Conservation (phyloP, 2,113 vertebrate species). For the Callocephalon fimbriatum region DNA sequence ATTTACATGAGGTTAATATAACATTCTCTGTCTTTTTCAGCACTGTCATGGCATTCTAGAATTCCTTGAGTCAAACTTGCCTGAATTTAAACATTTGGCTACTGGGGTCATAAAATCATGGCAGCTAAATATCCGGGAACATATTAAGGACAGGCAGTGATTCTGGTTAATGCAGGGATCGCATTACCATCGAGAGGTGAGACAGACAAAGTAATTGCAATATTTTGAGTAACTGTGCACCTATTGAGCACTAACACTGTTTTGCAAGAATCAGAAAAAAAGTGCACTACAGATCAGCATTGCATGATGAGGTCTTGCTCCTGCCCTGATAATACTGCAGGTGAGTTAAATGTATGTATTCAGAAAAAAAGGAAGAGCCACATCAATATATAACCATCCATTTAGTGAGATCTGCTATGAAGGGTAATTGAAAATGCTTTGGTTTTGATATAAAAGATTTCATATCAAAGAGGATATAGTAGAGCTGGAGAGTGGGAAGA, state of each 20-base stretch:
- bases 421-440: neutral
- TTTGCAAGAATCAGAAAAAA: neutral
- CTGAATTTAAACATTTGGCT: neutral
- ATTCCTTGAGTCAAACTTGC: neutral
- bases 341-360: neutral
- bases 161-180: neutral
- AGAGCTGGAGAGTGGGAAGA: neutral
- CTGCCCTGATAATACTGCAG: neutral
- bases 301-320: neutral
- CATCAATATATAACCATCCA: neutral
- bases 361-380: neutral
- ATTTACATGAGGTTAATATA: neutral
- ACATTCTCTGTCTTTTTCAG: neutral
- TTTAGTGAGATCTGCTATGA: neutral
- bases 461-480: neutral
- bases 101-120: neutral
- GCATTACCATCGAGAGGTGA: neutral
- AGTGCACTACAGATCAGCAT: neutral
- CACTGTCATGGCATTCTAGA: neutral
- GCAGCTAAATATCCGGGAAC: neutral
- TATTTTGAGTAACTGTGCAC: neutral
- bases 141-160: neutral
- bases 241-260: neutral
- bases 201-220: neutral
- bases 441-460: neutral